phyloP scores from a whole-genome alignment of 2,797 vertebrate species.

The Tympanoctomys barrerae region DNA sequence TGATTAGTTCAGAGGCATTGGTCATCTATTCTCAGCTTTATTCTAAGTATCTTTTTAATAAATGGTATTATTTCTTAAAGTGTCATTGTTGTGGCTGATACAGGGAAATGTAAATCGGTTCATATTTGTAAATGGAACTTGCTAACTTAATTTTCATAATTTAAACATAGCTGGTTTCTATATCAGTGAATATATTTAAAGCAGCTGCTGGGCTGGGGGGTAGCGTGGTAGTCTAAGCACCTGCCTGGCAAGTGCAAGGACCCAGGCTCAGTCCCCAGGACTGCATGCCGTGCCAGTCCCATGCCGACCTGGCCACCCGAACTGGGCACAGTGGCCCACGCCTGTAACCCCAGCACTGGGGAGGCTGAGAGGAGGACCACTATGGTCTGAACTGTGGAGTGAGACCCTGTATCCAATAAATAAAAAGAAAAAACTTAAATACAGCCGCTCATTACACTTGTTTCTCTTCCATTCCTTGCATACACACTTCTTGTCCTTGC shows the following conservation, averaged over 20 bases:
- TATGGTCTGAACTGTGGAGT: no score
- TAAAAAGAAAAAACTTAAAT: no score
- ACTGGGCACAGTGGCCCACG: no score
- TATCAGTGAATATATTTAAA: not conserved
- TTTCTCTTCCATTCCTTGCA: not conserved
- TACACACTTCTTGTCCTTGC: not conserved
- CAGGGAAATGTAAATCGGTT: not conserved
- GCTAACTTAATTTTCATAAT: not conserved
- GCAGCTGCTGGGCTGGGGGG: not conserved
- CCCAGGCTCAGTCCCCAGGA: no score
- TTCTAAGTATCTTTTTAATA: not conserved
- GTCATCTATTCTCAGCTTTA: not conserved
- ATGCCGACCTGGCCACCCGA: no score
- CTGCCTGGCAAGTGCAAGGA: no score
- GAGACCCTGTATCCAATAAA: no score
- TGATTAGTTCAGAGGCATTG: not conserved
- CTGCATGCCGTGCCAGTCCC: no score
- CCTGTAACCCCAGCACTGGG: no score
- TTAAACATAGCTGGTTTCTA: not conserved
- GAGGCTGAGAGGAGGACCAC: no score
- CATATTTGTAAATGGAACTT: not conserved
- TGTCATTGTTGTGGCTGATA: not conserved
- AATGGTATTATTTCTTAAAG: constrained; percentile 19
- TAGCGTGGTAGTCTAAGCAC: no score
- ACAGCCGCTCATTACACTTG: not conserved